Evolutionary conservation across 2,113 vertebrate species (phyloP).

Genomic region (Circaetus gallicus): DNA sequence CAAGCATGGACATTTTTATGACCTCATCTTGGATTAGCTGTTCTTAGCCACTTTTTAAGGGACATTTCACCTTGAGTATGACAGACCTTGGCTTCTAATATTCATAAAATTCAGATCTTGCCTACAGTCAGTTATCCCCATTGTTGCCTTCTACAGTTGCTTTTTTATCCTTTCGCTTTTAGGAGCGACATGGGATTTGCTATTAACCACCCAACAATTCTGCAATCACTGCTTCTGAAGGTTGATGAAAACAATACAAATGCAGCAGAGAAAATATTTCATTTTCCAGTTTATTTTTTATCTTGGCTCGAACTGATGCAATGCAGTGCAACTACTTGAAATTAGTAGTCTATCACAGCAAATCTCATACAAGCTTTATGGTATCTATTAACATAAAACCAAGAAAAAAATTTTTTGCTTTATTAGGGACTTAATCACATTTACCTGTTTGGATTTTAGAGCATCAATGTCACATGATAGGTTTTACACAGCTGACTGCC

Average conservation of each 20-base stretch:
- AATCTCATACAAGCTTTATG: background rate
- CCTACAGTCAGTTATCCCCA: background rate
- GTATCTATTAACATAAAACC: background rate
- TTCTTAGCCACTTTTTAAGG: background rate
- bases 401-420: background rate
- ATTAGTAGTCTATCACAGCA: background rate
- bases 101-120: slow-evolving; percentile 37
- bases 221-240: background rate
- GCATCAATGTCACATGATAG: background rate
- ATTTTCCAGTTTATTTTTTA: background rate
- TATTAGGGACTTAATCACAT: background rate
- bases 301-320: background rate
- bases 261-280: background rate
- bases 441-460: background rate
- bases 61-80: slow-evolving; percentile 9
- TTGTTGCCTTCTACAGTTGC: background rate
- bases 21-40: background rate
- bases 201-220: background rate
- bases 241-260: background rate
- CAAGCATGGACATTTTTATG: background rate
- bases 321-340: background rate
- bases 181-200: background rate
- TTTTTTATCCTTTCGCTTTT: background rate
- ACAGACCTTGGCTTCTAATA: slow-evolving; percentile 17
- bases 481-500: slow-evolving; percentile 17